These are phyloP conservation scores for Aphidius gifuensis DNA, from an alignment of 1,140 invertebrate genomes.

Conservation along the genomic window DNA sequence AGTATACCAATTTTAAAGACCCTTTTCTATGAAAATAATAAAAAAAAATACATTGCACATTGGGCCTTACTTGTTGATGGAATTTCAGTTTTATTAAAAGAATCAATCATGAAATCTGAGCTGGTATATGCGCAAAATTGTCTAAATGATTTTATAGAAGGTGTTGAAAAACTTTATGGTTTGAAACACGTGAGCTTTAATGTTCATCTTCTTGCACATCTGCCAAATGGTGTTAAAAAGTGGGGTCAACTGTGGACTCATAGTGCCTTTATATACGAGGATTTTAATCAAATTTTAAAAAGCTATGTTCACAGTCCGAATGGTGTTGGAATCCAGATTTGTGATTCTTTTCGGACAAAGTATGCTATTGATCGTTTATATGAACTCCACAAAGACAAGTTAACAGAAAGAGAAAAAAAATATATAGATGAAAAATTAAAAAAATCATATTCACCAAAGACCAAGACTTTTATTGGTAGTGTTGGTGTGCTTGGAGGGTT, in stretches of 20 bases:
- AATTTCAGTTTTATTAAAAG: slow-evolving; percentile 27
- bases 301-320: slow-evolving; percentile 21
- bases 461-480: too few relatives aligned
- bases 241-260: slow-evolving; percentile 30
- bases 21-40: too few relatives aligned
- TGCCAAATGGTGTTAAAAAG: slow-evolving; percentile 24
- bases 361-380: too few relatives aligned
- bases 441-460: too few relatives aligned
- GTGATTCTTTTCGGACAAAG: slow-evolving; percentile 12
- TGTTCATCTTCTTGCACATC: slow-evolving; percentile 29
- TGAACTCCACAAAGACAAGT: too few relatives aligned
- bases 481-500: too few relatives aligned
- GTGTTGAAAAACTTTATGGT: slow-evolving; percentile 26
- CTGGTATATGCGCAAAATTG: slow-evolving; percentile 15
- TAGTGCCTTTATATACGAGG: slow-evolving; percentile 27
- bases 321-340: slow-evolving; percentile 22
- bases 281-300: slow-evolving; percentile 18
- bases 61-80: slow-evolving; percentile 31
- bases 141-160: slow-evolving; percentile 20
- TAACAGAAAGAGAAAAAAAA: too few relatives aligned
- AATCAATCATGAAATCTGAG: slow-evolving; percentile 22
- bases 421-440: too few relatives aligned
- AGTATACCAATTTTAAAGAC: slow-evolving; percentile 27
- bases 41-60: slow-evolving; percentile 31
- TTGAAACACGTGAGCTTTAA: slow-evolving; percentile 28